Conservation (phyloP, 2,888 invertebrate species). For the Lasioglossum malachurum region DNA sequence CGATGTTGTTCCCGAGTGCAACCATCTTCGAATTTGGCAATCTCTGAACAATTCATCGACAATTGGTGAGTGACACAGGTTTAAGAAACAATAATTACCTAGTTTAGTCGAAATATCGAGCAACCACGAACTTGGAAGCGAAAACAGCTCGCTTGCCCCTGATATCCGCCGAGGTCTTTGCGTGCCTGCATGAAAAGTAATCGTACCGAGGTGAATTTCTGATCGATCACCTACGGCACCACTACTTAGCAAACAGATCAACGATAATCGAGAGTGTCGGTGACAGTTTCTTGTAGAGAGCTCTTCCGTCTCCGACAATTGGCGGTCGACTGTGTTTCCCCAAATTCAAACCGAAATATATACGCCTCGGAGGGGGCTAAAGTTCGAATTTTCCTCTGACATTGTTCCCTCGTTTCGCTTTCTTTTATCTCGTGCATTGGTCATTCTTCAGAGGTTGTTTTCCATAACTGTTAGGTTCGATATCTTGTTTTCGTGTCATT, state of each 20-base stretch:
- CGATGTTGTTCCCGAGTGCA: no score
- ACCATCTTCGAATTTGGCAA: background rate
- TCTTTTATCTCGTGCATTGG: conserved; percentile 32
- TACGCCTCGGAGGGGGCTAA: conserved; percentile 39
- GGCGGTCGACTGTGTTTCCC: conserved; percentile 29
- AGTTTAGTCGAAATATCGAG: background rate
- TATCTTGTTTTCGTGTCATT: background rate
- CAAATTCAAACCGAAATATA: conserved; percentile 45
- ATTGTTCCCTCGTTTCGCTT: background rate
- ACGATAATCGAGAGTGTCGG: conserved; percentile 10
- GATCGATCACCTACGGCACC: conserved; percentile 86
- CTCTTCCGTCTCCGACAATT: conserved; percentile 23
- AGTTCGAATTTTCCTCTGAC: conserved; percentile 56
- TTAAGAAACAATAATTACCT: background rate
- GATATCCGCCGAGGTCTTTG: background rate
- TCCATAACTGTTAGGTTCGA: background rate
- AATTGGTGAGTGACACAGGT: background rate
- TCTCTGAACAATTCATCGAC: background rate
- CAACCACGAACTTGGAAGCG: background rate
- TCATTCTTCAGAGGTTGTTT: background rate
- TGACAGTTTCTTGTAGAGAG: conserved; percentile 27
- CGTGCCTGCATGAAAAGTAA: conserved; percentile 82
- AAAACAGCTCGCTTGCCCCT: background rate
- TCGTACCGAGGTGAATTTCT: conserved; percentile 84
- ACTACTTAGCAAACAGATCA: conserved; percentile 86